These are phyloP conservation scores for Takifugu flavidus DNA, from an alignment of 2,113 vertebrate species.

Conservation along the genomic window DNA sequence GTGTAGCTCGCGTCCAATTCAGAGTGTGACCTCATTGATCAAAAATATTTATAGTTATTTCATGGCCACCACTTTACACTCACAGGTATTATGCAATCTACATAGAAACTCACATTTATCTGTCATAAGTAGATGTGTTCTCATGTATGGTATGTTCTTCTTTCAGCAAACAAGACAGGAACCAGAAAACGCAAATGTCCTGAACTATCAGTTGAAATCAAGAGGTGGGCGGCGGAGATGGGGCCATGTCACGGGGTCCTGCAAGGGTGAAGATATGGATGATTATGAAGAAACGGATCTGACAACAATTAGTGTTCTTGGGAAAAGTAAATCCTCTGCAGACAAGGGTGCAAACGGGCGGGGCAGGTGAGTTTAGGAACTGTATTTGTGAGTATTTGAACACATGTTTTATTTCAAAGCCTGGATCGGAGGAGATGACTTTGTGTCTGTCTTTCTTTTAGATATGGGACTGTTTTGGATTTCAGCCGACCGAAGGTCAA, in stretches of 20 bases:
- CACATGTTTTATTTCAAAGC: neutral
- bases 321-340: conserved; percentile 73
- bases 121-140: neutral
- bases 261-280: conserved; percentile 86
- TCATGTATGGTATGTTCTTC: neutral
- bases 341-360: conserved; percentile 77
- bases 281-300: conserved; percentile 80
- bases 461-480: conserved; percentile 86
- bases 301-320: conserved; percentile 57
- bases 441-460: conserved; percentile 44
- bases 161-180: conserved; percentile 72
- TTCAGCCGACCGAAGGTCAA: conserved; percentile 77
- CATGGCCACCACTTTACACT: neutral
- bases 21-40: neutral
- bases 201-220: conserved; percentile 73
- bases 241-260: conserved; percentile 78
- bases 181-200: conserved; percentile 74
- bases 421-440: neutral
- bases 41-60: neutral
- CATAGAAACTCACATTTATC: neutral
- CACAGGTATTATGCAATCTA: too few species aligned
- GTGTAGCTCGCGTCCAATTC: too few species aligned
- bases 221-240: conserved; percentile 82
- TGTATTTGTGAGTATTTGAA: neutral
- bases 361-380: conserved; percentile 71